Evolutionary conservation across 1,140 invertebrate species (phyloP), one percentile per base, ranked within the genome.

Genomic region (Plutomurus gul): DNA sequence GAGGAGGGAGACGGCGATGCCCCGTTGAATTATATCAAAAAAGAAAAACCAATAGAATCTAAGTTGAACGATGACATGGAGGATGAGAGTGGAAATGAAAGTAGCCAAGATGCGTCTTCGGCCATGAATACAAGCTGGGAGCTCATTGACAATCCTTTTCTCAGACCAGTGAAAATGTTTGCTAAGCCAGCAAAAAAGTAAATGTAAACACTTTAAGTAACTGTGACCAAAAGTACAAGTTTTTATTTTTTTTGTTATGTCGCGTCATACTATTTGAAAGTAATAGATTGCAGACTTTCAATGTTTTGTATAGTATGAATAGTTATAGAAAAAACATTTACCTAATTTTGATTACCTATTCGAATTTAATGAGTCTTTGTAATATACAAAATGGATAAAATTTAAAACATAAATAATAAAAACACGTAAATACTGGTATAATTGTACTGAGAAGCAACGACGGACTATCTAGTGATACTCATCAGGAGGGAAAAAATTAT

Each of bases 141-240:
- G 76, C 87, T 90, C 10, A 94, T 95, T 83, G 95, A 96, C 85
- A 96, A 96, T 89, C 94, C 94, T 0, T 96, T 95, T 86, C 88
- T 96, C 76, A 88, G 93, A 36, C 93, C 94, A 1, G 92, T 93
- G 0, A 94, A 92, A 93, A 25, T 71, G 49, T 51, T 33, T 8
- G 56, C 46, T 39, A 78, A 73, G 25, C 70, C 70, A 0, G 36
- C 39, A 3, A 56, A 3, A 5, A 40, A 40, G 25, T 10, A 43
- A 43, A 8, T n/a, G 40, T 43, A 43, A 43, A 10, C 40, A 43
- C n/a, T 43, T n/a, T n/a, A 65, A 65, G 25, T 65, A 36, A 36
- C 13, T 16, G 5, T 4, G 13, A 13, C 4, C 2, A 36, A 27
- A 13, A n/a, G 8, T 33, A 56, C 3, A 65, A 60, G 27, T 10